Percentiles rank a stretch among this genome's conserved stretches.
Evolutionary conservation across 2,113 vertebrate species (phyloP).

Genomic region (Cryptomyrus ogoouensis): DNA sequence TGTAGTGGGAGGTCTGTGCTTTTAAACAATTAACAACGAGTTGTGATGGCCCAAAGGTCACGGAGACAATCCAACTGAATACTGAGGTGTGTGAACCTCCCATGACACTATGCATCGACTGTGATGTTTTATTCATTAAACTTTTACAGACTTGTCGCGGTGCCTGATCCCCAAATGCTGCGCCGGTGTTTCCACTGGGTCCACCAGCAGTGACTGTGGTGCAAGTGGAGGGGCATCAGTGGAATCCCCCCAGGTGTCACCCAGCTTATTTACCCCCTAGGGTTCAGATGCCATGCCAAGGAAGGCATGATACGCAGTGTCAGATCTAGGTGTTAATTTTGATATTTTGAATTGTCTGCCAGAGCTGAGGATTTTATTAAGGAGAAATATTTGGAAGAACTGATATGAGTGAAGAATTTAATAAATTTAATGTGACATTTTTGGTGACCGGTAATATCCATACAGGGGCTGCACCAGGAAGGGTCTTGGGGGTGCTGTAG

Average conservation of each 20-base stretch:
- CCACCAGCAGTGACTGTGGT: neutral
- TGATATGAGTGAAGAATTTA: neutral
- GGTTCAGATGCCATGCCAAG: neutral
- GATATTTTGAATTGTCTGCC: neutral
- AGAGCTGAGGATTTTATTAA: neutral
- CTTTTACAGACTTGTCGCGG: neutral
- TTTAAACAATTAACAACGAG: neutral
- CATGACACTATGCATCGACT: neutral
- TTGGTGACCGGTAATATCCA: neutral
- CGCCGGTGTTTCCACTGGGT: neutral
- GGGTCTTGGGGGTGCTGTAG: neutral
- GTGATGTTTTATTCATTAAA: neutral
- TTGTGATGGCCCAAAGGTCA: neutral
- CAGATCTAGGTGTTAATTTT: neutral
- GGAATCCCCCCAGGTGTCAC: neutral
- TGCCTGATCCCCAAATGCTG: neutral
- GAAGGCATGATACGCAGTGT: neutral
- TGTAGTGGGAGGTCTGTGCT: neutral
- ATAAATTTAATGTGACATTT: neutral
- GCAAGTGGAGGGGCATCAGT: neutral
- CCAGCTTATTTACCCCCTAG: neutral
- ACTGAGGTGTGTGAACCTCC: neutral
- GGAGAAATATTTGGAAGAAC: neutral
- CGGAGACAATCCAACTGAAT: neutral
- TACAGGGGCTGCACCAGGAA: neutral